Evolutionary conservation across 1,140 invertebrate species (phyloP).

Genomic region (Diorhabda elongata): DNA sequence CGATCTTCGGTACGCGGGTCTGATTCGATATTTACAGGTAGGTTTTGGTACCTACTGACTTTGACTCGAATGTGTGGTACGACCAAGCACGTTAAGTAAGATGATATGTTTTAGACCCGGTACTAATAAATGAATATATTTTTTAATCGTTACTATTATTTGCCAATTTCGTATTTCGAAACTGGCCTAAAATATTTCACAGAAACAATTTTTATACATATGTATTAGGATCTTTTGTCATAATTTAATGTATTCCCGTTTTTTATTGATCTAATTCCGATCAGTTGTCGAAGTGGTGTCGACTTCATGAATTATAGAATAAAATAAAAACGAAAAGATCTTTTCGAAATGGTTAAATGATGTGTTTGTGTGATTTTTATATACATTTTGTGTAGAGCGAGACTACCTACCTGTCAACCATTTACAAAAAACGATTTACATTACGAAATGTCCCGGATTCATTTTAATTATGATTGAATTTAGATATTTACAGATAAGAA

Average conservation of each 20-base stretch:
- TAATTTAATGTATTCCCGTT: constrained; percentile 12
- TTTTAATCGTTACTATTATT: no score
- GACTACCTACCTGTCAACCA: not conserved
- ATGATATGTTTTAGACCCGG: no score
- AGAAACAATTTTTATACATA: constrained; percentile 18
- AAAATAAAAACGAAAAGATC: constrained; percentile 8
- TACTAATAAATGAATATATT: no score
- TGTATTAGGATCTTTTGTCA: constrained; percentile 17
- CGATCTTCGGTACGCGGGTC: not conserved
- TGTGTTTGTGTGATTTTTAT: constrained; percentile 1
- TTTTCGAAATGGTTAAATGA: constrained; percentile 12
- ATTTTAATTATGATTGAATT: no score
- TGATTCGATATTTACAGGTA: constrained; percentile 6
- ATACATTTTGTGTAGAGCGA: constrained; percentile 6
- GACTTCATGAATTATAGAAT: constrained; percentile 18
- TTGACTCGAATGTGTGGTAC: not conserved
- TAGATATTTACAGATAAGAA: no score
- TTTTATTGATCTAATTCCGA: constrained; percentile 16
- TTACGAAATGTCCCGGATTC: no score
- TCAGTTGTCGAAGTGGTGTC: constrained; percentile 13
- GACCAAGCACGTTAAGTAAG: no score
- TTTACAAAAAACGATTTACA: not conserved
- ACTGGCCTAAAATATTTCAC: not conserved
- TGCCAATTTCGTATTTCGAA: not conserved
- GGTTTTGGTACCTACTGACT: not conserved